Conservation (phyloP, 2,113 vertebrate genomes). For the Callipepla squamata region DNA sequence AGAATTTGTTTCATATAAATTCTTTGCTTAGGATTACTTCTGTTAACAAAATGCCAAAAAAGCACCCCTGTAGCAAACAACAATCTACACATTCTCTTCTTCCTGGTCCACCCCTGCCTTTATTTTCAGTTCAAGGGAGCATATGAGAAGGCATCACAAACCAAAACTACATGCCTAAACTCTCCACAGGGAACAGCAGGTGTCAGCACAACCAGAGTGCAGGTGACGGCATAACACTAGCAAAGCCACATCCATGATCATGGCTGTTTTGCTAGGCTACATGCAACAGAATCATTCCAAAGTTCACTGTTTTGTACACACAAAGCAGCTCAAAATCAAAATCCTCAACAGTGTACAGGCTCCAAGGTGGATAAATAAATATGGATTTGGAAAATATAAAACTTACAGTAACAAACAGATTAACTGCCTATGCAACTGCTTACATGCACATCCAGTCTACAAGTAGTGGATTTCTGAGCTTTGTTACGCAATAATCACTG, state of each 20-base stretch:
- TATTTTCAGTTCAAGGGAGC: background rate
- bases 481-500: background rate
- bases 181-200: background rate
- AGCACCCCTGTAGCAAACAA: background rate
- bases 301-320: background rate
- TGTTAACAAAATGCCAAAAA: background rate
- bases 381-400: background rate
- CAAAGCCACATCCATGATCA: background rate
- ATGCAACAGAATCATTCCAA: background rate
- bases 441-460: background rate
- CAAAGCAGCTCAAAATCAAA: background rate
- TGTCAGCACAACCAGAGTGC: background rate
- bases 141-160: rapidly evolving
- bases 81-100: background rate
- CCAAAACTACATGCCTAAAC: background rate
- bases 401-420: background rate
- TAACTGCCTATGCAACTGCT: background rate
- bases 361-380: background rate
- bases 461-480: background rate
- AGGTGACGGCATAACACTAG: background rate
- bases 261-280: background rate
- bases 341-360: background rate
- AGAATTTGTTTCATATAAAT: background rate
- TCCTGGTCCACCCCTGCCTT: rapidly evolving
- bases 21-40: background rate